Conservation (phyloP, 2,888 invertebrate genomes). For the Hirtodrosophila duncani region DNA sequence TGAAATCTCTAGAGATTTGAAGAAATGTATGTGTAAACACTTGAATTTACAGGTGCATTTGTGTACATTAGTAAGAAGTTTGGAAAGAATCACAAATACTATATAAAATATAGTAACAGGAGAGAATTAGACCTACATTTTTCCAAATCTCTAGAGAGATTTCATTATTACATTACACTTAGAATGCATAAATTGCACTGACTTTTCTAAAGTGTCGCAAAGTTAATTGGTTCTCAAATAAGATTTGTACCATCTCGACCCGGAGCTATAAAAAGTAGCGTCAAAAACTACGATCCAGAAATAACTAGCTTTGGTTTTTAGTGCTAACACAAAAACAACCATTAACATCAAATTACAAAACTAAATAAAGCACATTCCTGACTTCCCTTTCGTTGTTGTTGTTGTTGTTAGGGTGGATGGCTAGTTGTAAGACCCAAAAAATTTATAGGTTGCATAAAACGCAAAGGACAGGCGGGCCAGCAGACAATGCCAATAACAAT, state of each 20-base stretch:
- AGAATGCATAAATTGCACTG: neutral
- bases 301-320: slow-evolving; percentile 8
- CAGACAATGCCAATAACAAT: slow-evolving; percentile 73
- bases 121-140: too few relatives aligned
- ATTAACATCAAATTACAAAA: slow-evolving; percentile 67
- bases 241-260: slow-evolving; percentile 10
- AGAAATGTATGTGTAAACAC: too few relatives aligned
- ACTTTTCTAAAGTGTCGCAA: slow-evolving; percentile 42
- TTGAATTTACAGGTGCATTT: too few relatives aligned
- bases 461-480: too few relatives aligned
- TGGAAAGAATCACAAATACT: too few relatives aligned
- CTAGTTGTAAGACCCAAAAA: slow-evolving; percentile 16
- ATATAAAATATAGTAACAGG: too few relatives aligned
- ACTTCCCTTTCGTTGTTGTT: too few relatives aligned
- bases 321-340: slow-evolving; percentile 17
- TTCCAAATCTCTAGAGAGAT: too few relatives aligned
- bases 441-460: slow-evolving; percentile 68
- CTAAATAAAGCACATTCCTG: slow-evolving; percentile 49
- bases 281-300: neutral
- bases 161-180: slow-evolving; percentile 7
- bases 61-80: too few relatives aligned
- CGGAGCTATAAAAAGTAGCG: slow-evolving; percentile 2
- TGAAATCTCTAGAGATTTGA: too few relatives aligned
- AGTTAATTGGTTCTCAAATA: slow-evolving; percentile 39
- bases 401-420: neutral